phyloP scores from a whole-genome alignment of 2,113 vertebrate species.

The Dromiciops gliroides region DNA sequence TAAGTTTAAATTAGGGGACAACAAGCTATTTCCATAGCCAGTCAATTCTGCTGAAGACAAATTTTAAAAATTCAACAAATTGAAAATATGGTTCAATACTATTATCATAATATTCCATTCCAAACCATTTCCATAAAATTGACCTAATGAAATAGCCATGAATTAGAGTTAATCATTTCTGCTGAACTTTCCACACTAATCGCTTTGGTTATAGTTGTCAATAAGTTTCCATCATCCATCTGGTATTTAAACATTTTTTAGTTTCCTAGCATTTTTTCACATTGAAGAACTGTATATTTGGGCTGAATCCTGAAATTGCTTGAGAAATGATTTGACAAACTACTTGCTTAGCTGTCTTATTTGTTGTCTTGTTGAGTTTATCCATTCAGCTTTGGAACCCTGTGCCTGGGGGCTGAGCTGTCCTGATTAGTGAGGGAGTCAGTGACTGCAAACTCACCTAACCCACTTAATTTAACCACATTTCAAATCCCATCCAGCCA shows the following conservation, averaged over 20 bases:
- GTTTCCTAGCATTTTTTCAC: slow-evolving; percentile 39
- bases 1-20: background rate
- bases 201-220: slow-evolving; percentile 20
- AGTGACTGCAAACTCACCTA: background rate
- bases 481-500: background rate
- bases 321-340: slow-evolving; percentile 46
- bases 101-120: slow-evolving; percentile 45
- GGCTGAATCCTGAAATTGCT: slow-evolving; percentile 30
- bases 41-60: slow-evolving; percentile 50
- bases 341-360: slow-evolving; percentile 48
- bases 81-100: background rate
- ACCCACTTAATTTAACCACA: background rate
- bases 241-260: slow-evolving; percentile 28
- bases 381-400: background rate
- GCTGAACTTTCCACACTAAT: background rate
- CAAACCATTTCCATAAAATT: slow-evolving; percentile 40
- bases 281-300: slow-evolving; percentile 61
- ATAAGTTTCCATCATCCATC: slow-evolving; percentile 40
- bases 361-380: background rate
- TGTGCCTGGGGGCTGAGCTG: background rate
- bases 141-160: slow-evolving; percentile 26
- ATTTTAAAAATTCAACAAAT: slow-evolving; percentile 3
- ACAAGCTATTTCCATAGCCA: slow-evolving; percentile 57
- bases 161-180: slow-evolving; percentile 44
- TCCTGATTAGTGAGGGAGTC: background rate